Conservation (phyloP, 1,140 invertebrate genomes). For the Triops cancriformis region DNA sequence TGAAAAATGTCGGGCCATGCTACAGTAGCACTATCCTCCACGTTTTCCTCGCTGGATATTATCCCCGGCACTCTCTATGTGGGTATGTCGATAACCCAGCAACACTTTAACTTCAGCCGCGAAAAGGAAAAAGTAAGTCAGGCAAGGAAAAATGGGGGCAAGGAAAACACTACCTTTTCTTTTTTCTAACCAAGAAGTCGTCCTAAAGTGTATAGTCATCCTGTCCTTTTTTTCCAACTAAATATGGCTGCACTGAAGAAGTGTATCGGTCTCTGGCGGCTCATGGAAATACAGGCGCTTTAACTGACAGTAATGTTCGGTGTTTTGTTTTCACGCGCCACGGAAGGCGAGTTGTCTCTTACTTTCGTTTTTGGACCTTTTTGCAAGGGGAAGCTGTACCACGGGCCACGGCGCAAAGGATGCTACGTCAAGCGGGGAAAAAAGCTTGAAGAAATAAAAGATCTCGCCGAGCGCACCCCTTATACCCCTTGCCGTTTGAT, state of each 20-base stretch:
- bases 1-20: neutral
- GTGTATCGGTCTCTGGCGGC: conserved; percentile 3
- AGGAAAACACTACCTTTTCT: neutral
- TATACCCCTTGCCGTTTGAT: conserved; percentile 11
- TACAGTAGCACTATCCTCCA: neutral
- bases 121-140: neutral
- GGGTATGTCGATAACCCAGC: neutral
- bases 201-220: neutral
- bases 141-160: neutral
- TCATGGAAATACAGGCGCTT: conserved; percentile 8
- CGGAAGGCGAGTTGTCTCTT: conserved; percentile 3
- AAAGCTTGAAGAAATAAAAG: neutral
- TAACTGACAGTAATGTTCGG: conserved; percentile 6
- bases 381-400: neutral
- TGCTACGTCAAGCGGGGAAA: neutral
- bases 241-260: neutral
- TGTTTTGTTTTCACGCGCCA: conserved; percentile 5
- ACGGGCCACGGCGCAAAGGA: neutral
- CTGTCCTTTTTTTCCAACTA: neutral
- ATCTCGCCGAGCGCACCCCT: neutral
- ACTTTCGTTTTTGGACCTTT: neutral
- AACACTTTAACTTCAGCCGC: neutral
- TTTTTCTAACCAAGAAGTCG: neutral
- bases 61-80: neutral
- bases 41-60: neutral